phyloP scores from a whole-genome alignment of 2,113 vertebrate genomes.

The Paratilapia polleni region DNA sequence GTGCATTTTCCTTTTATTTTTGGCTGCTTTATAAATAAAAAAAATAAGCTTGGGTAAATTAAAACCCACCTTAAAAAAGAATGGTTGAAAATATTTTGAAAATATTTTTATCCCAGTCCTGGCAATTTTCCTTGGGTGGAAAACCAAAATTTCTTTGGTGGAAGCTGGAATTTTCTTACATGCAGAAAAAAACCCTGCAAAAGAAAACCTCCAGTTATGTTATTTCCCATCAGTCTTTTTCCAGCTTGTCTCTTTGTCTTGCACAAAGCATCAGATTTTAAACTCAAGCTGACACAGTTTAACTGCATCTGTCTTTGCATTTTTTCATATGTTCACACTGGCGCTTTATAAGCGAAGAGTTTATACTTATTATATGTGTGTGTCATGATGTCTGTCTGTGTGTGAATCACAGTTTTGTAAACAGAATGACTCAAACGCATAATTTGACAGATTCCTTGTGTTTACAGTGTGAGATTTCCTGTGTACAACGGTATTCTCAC shows the following conservation, averaged over 20 bases:
- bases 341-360: neutral
- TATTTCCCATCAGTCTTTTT: neutral
- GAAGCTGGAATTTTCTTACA: accelerated
- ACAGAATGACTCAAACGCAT: accelerated
- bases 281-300: neutral
- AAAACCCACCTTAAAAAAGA: neutral
- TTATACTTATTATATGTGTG: neutral
- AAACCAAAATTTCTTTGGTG: neutral
- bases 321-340: no score
- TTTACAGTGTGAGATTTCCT: neutral
- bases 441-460: neutral
- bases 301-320: neutral
- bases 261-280: no score
- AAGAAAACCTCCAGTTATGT: neutral
- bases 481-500: no score
- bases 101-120: neutral
- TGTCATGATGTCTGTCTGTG: neutral
- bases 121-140: neutral
- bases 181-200: neutral
- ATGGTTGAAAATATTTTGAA: neutral
- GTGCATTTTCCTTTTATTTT: neutral
- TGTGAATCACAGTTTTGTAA: accelerated
- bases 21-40: neutral
- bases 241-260: no score
- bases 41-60: neutral